Conservation (phyloP, 2,113 vertebrate genomes). For the Rissa tridactyla region DNA sequence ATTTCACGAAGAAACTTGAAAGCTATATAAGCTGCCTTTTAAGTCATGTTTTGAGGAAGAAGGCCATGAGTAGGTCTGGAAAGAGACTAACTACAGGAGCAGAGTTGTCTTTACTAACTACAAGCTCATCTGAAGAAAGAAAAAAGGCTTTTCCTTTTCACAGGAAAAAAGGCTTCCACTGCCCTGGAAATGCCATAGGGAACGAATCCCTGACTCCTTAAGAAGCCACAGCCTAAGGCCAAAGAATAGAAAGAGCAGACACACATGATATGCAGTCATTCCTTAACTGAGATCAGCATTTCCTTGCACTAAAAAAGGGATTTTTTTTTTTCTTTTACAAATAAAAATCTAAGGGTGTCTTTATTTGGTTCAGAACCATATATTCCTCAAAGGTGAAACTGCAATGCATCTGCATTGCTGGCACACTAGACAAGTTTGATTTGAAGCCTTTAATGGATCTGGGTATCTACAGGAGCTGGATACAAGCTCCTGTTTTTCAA, state of each 20-base stretch:
- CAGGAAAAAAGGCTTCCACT: background rate
- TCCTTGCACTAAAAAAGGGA: background rate
- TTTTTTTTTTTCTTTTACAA: background rate
- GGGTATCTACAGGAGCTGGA: background rate
- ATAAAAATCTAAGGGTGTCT: background rate
- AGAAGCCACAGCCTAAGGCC: background rate
- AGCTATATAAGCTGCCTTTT: background rate
- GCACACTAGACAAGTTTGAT: background rate
- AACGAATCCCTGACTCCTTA: background rate
- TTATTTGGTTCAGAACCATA: background rate
- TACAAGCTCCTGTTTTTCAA: background rate
- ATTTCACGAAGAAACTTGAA: background rate
- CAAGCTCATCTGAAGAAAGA: background rate
- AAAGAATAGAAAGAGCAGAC: background rate
- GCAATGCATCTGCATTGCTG: background rate
- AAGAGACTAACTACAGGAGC: background rate
- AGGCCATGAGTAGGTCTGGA: background rate
- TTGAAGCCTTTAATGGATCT: background rate
- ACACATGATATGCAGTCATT: fast-evolving
- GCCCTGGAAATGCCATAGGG: background rate
- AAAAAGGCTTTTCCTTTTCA: background rate
- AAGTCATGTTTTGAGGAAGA: background rate
- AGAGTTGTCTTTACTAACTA: background rate
- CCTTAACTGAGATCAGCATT: background rate
- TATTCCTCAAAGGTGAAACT: background rate